Base-by-base conservation (phyloP, 2,888 invertebrate species). In the Spodoptera picta region DNA sequence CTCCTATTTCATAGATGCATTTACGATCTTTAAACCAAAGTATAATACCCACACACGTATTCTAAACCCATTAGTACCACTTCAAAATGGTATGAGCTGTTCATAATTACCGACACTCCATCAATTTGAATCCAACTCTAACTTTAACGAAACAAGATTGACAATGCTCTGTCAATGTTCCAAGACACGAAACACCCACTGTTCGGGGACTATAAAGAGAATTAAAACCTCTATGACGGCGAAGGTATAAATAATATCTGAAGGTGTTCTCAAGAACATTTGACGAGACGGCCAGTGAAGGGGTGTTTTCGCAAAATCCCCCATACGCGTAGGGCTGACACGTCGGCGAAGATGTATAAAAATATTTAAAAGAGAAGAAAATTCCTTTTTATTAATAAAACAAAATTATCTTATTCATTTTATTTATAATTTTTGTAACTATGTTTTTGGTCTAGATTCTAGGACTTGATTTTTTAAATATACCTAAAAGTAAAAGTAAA, bases 251-350 rank as follows among this genome's bases (percentile, higher is more conserved):
- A 64, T 72, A 48, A 73, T 67, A 57, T 77, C 69, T 65, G 63
- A 27, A 80, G 72, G 78, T 80, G 69, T 69, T 66, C 67, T 53
- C 59, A 49, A 54, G 59, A 65, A 55, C 53, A 65, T 68, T 46
- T 70, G 69, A 71, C 65, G 69, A 71, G 72, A 68, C 69, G 53
- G 36, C 42, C 55, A 59, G 65, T 52, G 59, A 69, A 65, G 60
- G 63, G 60, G 59, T 71, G 69, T 75, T 73, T 74, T 73, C 55
- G 68, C 68, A 52, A 71, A 75, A 81, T 72, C 70, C 36, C 61
- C 41, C 41, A 69, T 42, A 12, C 12, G 19, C 19, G 6, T 52
- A 78, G 80, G 78, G 78, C 45, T 78, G 78, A 10, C 43, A 24
- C 47, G 0, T 11, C 41, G 5, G 9, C 10, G 31, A 36, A 23